Conservation (phyloP, 2,113 vertebrate genomes). For the Pogona vitticeps region DNA sequence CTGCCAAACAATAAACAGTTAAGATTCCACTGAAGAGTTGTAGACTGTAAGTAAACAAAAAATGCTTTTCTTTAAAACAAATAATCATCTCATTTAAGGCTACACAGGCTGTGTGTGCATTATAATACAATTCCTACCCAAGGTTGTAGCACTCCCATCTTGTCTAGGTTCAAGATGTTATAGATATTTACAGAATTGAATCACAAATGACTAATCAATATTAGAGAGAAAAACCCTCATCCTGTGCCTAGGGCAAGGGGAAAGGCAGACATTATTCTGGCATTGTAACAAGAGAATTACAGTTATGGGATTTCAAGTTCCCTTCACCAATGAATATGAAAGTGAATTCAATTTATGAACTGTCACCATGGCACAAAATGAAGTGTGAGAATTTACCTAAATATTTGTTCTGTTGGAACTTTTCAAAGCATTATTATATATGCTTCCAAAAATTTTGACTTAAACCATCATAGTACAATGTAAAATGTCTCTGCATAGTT, state of each 20-base stretch:
- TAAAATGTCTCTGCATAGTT: neutral
- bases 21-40: neutral
- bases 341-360: neutral
- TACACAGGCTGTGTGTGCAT: neutral
- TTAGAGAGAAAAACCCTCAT: neutral
- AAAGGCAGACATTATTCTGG: neutral
- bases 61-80: conserved; percentile 12
- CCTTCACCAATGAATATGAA: neutral
- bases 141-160: neutral
- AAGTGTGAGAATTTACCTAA: conserved; percentile 1
- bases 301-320: neutral
- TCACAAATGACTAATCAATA: neutral
- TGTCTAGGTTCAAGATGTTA: neutral
- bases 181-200: neutral
- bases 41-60: conserved; percentile 7
- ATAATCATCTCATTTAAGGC: neutral
- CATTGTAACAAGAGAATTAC: neutral
- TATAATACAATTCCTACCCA: neutral
- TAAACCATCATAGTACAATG: neutral
- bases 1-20: conserved; percentile 20
- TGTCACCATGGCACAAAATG: neutral
- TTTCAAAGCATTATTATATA: neutral
- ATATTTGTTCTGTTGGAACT: neutral
- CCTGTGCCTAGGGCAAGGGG: neutral
- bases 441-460: neutral